These are phyloP conservation scores for Petrolisthes manimaculis DNA, from an alignment of 2,888 invertebrate species.

Conservation along the genomic window DNA sequence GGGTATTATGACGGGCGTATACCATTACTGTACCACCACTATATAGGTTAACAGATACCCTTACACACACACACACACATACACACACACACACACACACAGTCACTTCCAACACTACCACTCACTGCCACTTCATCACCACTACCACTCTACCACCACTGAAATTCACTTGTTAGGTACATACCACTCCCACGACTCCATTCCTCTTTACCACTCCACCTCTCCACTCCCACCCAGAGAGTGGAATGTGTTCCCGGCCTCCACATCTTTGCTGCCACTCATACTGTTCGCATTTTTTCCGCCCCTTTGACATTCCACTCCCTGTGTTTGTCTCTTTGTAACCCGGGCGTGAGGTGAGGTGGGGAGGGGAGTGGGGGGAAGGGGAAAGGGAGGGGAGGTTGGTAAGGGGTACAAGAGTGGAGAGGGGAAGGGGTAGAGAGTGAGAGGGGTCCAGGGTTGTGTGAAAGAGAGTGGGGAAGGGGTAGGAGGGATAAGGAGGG, in stretches of 20 bases:
- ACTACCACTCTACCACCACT: no score
- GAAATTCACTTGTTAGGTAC: not conserved
- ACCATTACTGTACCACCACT: no score
- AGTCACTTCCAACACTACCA: not conserved
- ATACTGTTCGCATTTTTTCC: not conserved
- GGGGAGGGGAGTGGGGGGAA: not conserved
- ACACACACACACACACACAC: not conserved
- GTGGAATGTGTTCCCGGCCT: not conserved
- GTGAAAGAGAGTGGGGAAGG: not conserved
- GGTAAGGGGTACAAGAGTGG: not conserved
- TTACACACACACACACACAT: slow-evolving; percentile 11
- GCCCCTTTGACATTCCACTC: not conserved
- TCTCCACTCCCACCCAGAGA: not conserved
- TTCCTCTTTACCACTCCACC: not conserved
- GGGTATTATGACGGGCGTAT: no score
- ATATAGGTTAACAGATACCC: no score
- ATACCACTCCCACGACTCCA: not conserved
- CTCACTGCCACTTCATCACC: no score
- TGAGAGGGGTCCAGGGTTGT: not conserved
- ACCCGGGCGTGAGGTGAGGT: no score
- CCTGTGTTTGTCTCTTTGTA: not conserved
- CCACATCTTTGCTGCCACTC: not conserved
- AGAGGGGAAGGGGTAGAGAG: not conserved
- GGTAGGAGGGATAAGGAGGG: not conserved
- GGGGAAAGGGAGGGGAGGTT: not conserved